Evolutionary conservation across 2,888 invertebrate species (phyloP).

Genomic region (Callimorpha dominula): DNA sequence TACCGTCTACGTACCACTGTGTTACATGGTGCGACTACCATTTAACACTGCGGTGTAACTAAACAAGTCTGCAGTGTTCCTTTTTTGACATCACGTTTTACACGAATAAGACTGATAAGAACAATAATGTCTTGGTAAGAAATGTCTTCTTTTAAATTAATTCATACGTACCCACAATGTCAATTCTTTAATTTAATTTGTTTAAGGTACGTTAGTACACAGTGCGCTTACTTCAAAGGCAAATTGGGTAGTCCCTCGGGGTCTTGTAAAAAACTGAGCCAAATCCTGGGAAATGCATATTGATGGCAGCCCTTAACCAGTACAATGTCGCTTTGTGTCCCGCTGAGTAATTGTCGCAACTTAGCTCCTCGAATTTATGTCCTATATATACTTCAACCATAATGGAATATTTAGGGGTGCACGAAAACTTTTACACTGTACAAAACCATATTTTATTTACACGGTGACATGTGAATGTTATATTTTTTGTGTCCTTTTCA

Average conservation of each 20-base stretch:
- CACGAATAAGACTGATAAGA: neutral
- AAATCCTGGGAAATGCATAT: slow-evolving; percentile 50
- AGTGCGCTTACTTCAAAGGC: neutral
- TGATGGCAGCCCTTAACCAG: slow-evolving; percentile 49
- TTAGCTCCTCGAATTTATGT: slow-evolving; percentile 73
- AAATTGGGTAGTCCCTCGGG: slow-evolving; percentile 17
- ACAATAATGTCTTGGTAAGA: neutral
- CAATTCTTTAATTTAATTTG: neutral
- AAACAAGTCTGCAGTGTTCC: neutral
- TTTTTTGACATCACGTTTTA: neutral
- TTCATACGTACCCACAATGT: neutral
- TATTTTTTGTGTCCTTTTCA: slow-evolving; percentile 42
- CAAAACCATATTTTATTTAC: slow-evolving; percentile 67
- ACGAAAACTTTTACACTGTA: slow-evolving; percentile 70
- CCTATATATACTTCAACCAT: slow-evolving; percentile 68
- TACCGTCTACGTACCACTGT: no score
- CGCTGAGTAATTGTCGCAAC: slow-evolving; percentile 76
- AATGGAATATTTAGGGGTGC: slow-evolving; percentile 77
- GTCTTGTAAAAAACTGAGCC: slow-evolving; percentile 36
- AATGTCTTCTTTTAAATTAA: neutral
- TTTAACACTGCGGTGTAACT: neutral
- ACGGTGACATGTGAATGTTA: slow-evolving; percentile 67
- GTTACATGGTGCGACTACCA: neutral
- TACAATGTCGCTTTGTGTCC: slow-evolving; percentile 66
- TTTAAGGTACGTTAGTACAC: neutral